Evolutionary conservation across 1,140 invertebrate genomes (phyloP), one percentile per base, ranked within the genome.

Genomic region (Uloborus diversus): DNA sequence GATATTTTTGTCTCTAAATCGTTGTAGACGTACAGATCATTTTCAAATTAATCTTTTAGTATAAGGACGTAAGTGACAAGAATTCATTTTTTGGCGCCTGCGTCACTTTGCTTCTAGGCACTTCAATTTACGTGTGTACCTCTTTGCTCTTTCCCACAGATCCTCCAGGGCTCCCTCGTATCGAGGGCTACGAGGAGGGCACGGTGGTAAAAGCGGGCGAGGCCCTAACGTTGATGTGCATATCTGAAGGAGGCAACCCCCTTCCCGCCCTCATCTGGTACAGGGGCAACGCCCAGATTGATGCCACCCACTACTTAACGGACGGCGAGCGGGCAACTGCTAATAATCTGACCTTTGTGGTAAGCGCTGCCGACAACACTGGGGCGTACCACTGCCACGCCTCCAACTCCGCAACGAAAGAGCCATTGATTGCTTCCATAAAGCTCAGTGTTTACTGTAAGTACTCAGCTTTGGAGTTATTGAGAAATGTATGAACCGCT

Each of bases 181-280:
- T 99, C 84, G 93, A 92, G 69, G 96, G 96, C 42, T 95, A 95
- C 86, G 92, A 91, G 20, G 91, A 93, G 68, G 92, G 93, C 13
- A 90, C 90, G 27, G 91, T 91, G 62, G 91, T 98, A 70, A 90
- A 92, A 32, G 93, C 94, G 68, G 96, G 96, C 13, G 93, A 93
- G 2, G 89, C 94, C 20, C 91, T 96, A 84, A 94, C 92, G 85
- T 89, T 99, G 81, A 92, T 93, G 53, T 99, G 97, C 87, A 93
- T 93, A 69, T 95, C 96, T 25, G 91, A 92, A 42, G 96, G 96
- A 30, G 97, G 97, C 37, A 98, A 99, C 89, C 97, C 97, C 27
- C 88, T 56, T 0, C 84, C 84, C 7, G 56, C 65, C 17, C 33
- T 84, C 13, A 61, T 84, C 25, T 84, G 84, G 84, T 75, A 79